Conservation (phyloP, 1,140 invertebrate species). For the Copidosoma floridanum region DNA sequence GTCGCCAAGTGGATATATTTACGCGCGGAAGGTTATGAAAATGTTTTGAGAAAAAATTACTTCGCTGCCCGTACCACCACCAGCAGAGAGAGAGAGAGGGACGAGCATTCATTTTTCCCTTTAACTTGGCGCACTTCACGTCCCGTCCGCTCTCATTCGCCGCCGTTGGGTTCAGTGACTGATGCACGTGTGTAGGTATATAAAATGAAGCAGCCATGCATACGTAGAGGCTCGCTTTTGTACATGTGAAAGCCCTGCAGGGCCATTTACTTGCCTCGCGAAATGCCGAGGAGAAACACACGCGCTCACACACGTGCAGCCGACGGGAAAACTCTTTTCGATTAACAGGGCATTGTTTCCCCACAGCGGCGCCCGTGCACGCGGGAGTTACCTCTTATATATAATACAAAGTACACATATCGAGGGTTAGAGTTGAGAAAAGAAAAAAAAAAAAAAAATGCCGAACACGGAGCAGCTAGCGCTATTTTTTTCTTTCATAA, state of each 20-base stretch:
- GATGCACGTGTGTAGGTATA: too few relatives aligned
- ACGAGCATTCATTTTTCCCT: not conserved
- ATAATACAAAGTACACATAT: too few relatives aligned
- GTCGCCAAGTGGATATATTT: too few relatives aligned
- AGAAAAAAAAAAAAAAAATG: not conserved
- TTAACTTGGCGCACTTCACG: too few relatives aligned
- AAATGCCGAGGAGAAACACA: constrained; percentile 17
- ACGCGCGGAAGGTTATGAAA: too few relatives aligned
- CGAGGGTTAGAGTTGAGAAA: too few relatives aligned
- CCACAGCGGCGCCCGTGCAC: not conserved
- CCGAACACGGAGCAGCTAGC: too few relatives aligned
- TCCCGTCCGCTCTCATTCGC: not conserved
- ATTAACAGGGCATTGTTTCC: constrained; percentile 24
- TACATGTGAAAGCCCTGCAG: constrained; percentile 8
- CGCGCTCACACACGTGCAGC: not conserved
- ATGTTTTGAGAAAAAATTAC: too few relatives aligned
- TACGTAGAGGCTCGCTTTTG: not conserved
- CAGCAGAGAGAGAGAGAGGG: too few relatives aligned
- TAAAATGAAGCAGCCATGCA: too few relatives aligned
- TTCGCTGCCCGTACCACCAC: too few relatives aligned
- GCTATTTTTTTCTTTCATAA: too few relatives aligned
- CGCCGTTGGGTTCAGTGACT: not conserved
- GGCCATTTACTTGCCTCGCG: constrained; percentile 5
- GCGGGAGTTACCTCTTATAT: not conserved
- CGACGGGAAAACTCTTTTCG: constrained; percentile 18